A percentile compares a stretch with the other conserved stretches of the same genome.
These are phyloP conservation scores for Lindbergichthys nudifrons DNA, from an alignment of 2,797 vertebrate genomes.

Conservation along the genomic window DNA sequence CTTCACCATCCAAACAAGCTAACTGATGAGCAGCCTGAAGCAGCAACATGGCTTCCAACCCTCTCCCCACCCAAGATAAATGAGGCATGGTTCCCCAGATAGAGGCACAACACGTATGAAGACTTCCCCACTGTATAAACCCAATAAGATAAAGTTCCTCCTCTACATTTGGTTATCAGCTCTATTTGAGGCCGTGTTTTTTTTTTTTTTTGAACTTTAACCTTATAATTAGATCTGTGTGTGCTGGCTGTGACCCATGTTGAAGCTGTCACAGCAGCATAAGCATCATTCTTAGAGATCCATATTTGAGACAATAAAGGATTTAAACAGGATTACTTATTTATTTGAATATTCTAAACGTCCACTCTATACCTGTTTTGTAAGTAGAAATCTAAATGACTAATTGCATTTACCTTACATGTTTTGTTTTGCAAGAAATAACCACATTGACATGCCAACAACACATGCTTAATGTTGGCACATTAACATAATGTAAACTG, in stretches of 20 bases:
- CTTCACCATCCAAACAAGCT: constrained; percentile 20
- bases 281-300: not conserved
- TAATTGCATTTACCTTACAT: not conserved
- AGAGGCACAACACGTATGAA: constrained; percentile 33
- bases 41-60: constrained; percentile 20
- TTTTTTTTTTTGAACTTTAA: constrained; percentile 39
- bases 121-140: constrained; percentile 9
- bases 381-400: too few relatives aligned
- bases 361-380: too few relatives aligned
- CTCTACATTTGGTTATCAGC: constrained; percentile 46
- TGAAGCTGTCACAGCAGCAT: constrained; percentile 8
- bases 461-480: too few relatives aligned
- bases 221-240: constrained; percentile 27
- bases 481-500: not conserved
- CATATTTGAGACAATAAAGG: not conserved
- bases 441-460: not conserved
- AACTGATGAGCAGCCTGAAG: constrained; percentile 30
- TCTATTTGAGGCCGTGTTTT: constrained; percentile 23
- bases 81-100: constrained; percentile 59
- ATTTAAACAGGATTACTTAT: not conserved
- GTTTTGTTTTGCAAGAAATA: not conserved
- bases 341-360: too few relatives aligned
- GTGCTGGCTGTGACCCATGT: constrained; percentile 6
- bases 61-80: constrained; percentile 76
- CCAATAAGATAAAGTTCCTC: constrained; percentile 36